Evolutionary conservation across 1,140 invertebrate species (phyloP), one percentile per base, ranked within the genome.

Genomic region (Drosophila malerkotliana): DNA sequence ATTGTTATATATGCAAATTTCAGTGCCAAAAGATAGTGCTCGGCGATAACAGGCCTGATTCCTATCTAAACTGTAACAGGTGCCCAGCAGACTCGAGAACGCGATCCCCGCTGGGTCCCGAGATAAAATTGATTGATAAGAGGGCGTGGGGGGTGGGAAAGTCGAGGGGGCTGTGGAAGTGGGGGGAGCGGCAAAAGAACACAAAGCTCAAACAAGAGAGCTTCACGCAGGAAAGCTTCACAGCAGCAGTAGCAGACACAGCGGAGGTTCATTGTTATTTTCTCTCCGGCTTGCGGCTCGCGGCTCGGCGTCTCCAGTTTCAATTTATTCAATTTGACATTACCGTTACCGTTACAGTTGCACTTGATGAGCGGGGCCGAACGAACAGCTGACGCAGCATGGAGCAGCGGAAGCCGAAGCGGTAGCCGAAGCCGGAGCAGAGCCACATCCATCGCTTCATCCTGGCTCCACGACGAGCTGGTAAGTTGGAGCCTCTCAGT

Each of bases 271-370:
- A 57, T 55, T 59, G 39, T 39, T 48, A 51, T 60, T 61, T 59
- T 47, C 34, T 63, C 30, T 26, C 21, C 34, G 56, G 53, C 32
- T 39, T 34, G 47, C 21, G 21, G 21, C 21, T 26, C 21, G 34
- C 34, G 56, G 53, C 32, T 39, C 41, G 47, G 71, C 64, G 60
- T 68, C 73, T 80, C 60, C 54, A 67, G 77, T 87, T 87, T 79
- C 83, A 88, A 88, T 88, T 87, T 79, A 83, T 87, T 88, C 76
- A 88, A 88, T 88, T 88, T 88, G 88, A 79, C 83, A 84, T 88
- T 67, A 66, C 44, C 44, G 44, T 47, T 47, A 44, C 61, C 56
- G 61, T 21, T 88, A 88, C 72, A 82, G 57, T 60, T 78, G 69
- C 82, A 85, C 79, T 87, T 78, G 81, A 81, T 77, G 78, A 68